Conservation (phyloP, 2,797 vertebrate species). For the Acipenser transmontanus region DNA sequence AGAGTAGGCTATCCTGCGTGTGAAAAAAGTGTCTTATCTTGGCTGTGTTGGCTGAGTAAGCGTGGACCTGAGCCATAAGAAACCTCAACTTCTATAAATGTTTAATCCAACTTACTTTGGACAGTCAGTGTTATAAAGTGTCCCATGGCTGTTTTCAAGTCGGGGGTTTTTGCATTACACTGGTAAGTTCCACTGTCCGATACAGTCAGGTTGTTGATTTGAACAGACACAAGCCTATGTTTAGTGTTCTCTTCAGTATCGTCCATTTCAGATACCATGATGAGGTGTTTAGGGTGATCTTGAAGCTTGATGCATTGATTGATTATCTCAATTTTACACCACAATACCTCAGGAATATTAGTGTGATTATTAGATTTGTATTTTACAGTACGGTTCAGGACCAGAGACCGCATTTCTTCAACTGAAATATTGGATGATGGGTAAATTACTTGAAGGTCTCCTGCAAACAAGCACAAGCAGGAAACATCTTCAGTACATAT, state of each 20-base stretch:
- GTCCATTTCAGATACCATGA: not conserved
- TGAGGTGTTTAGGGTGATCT: not conserved
- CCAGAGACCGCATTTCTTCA: not conserved
- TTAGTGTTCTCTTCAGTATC: not conserved
- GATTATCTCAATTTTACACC: not conserved
- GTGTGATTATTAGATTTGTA: not conserved
- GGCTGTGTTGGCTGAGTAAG: not conserved
- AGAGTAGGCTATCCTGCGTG: not conserved
- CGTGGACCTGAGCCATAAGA: not conserved
- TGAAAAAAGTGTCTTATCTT: not conserved
- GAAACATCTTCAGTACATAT: not conserved
- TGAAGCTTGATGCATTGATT: not conserved
- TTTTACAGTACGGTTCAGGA: not conserved
- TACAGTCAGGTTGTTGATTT: not conserved
- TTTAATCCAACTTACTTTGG: not conserved
- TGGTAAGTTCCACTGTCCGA: not conserved
- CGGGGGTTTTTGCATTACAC: not conserved
- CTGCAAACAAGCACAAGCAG: no score
- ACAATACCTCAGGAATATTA: not conserved
- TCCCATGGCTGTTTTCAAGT: not conserved
- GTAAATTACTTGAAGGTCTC: not conserved
- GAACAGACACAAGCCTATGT: not conserved
- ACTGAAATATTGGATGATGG: not conserved
- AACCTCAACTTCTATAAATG: not conserved
- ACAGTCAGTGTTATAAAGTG: not conserved